phyloP scores from a whole-genome alignment of 2,888 invertebrate genomes.

The Gibbula magus region DNA sequence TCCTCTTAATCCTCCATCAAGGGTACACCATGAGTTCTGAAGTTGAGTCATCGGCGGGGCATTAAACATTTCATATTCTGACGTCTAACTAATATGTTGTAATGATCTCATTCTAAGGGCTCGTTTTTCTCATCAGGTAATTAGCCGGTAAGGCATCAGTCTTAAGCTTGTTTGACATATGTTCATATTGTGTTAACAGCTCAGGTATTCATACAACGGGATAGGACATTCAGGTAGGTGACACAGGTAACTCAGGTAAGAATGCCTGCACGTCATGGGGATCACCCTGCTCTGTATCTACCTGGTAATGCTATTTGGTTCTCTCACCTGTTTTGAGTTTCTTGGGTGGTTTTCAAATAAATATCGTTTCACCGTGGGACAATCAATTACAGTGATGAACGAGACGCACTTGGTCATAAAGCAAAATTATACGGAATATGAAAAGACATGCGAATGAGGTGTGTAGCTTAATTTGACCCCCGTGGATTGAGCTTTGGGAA shows the following conservation, averaged over 20 bases:
- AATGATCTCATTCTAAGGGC: background rate
- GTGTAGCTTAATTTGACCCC: conserved; percentile 21
- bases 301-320: background rate
- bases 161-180: conserved; percentile 2
- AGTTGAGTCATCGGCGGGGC: background rate
- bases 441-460: conserved; percentile 3
- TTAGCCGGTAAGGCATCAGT: background rate
- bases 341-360: conserved; percentile 18
- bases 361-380: conserved; percentile 15
- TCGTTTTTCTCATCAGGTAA: background rate
- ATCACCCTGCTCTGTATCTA: background rate
- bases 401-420: conserved; percentile 13
- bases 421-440: conserved; percentile 21
- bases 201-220: background rate
- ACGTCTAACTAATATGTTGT: conserved; percentile 10
- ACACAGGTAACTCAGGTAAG: background rate
- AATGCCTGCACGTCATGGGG: background rate
- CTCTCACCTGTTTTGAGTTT: background rate
- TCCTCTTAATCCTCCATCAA: background rate
- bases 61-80: conserved; percentile 2
- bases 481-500: background rate
- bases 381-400: conserved; percentile 19
- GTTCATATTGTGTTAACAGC: conserved; percentile 4
- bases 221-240: conserved; percentile 6
- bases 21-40: background rate